A percentile compares a stretch with the other conserved stretches of the same genome.
Conservation (phyloP, 2,113 vertebrate genomes). For the Tragelaphus buxtoni region DNA sequence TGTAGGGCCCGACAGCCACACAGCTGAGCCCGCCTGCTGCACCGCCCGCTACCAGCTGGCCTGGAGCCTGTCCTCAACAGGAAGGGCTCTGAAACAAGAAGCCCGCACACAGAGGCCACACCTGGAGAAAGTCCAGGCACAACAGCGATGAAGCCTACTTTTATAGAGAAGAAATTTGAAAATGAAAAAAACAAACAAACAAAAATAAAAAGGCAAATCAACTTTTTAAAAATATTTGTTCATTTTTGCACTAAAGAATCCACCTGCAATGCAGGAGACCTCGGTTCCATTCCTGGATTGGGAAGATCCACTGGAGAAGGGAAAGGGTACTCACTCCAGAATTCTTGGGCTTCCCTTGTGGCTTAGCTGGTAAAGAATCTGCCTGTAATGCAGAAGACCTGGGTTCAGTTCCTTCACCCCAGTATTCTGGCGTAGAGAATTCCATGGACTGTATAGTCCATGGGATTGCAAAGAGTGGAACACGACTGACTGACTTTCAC, state of each 20-base stretch:
- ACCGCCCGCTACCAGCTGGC: fast-evolving
- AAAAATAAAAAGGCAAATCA: background rate
- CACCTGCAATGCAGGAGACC: background rate
- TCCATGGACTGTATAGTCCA: background rate
- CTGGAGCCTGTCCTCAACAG: background rate
- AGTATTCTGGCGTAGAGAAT: background rate
- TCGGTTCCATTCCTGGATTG: fast-evolving
- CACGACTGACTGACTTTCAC: fast-evolving
- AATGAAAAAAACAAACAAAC: background rate
- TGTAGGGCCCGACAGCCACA: background rate
- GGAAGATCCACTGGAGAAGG: background rate
- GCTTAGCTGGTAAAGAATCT: background rate
- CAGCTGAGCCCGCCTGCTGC: fast-evolving
- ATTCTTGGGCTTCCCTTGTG: background rate
- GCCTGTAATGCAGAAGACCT: background rate
- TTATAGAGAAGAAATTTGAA: background rate
- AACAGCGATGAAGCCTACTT: background rate
- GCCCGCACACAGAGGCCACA: background rate
- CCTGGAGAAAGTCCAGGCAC: background rate
- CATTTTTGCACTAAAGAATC: background rate
- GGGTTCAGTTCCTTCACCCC: background rate
- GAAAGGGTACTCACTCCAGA: background rate
- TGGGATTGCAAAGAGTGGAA: background rate
- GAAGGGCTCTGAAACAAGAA: background rate
- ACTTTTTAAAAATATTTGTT: background rate